Conservation (phyloP, 2,113 vertebrate species). For the Phaethon lepturus region DNA sequence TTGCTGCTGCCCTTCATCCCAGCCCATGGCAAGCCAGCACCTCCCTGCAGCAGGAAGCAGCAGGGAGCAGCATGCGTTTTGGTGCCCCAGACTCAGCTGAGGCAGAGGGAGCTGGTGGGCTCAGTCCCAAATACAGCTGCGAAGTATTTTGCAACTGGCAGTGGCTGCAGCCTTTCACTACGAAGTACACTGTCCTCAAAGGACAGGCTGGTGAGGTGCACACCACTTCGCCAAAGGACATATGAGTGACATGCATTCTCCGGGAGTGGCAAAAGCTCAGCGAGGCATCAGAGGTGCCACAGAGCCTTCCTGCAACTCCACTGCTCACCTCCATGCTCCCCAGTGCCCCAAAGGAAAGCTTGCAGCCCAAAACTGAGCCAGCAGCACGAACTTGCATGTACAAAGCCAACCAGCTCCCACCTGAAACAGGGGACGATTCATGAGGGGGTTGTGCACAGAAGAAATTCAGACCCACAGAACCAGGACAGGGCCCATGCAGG, state of each 20-base stretch:
- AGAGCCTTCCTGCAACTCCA: neutral
- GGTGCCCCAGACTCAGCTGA: neutral
- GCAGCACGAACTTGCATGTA: neutral
- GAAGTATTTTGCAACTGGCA: neutral
- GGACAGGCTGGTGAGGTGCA: neutral
- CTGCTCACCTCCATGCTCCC: accelerated
- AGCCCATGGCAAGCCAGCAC: neutral
- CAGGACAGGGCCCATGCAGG: neutral
- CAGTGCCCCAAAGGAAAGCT: neutral
- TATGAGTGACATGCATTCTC: neutral
- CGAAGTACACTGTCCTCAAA: neutral
- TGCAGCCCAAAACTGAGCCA: neutral
- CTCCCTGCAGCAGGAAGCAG: too few relatives aligned
- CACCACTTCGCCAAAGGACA: neutral
- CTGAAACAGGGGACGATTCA: accelerated
- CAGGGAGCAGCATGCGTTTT: neutral
- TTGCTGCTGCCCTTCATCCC: neutral
- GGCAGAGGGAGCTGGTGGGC: neutral
- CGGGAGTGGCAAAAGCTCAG: neutral
- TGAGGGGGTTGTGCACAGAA: accelerated
- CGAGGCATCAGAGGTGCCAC: accelerated
- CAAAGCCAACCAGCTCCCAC: neutral
- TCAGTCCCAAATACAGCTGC: neutral
- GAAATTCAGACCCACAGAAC: neutral
- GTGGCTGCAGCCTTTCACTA: neutral